These are phyloP conservation scores for Morpho helenor DNA, from an alignment of 2,888 invertebrate genomes.

Conservation along the genomic window DNA sequence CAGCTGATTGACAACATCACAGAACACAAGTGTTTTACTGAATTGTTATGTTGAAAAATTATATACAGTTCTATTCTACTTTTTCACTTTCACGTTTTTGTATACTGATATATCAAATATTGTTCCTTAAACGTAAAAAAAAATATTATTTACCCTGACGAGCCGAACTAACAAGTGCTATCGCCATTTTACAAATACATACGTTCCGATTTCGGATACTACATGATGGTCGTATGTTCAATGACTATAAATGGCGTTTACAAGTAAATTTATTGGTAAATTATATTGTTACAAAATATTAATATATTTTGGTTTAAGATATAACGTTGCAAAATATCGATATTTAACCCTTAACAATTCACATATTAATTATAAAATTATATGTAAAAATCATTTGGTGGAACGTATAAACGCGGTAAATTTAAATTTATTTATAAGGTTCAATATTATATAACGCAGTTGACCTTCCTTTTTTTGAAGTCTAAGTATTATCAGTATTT, in stretches of 20 bases:
- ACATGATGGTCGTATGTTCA: conserved; percentile 4
- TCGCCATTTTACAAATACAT: conserved; percentile 61
- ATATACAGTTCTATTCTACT: background rate
- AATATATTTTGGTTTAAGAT: no score
- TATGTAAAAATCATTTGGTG: no score
- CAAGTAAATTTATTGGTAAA: background rate
- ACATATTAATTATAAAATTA: no score
- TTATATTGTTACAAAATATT: no score
- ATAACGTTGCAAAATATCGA: no score
- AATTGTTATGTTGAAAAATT: background rate
- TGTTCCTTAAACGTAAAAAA: conserved; percentile 28
- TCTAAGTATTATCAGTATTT: no score
- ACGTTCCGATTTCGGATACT: conserved; percentile 34
- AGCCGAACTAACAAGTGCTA: conserved; percentile 76
- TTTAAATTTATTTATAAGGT: background rate
- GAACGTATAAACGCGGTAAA: conserved; percentile 3
- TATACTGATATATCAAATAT: background rate
- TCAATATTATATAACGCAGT: no score
- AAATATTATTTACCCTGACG: conserved; percentile 71
- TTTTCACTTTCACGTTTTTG: background rate
- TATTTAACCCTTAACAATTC: no score
- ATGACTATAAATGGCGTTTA: conserved; percentile 1
- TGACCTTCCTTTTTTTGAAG: no score
- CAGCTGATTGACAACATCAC: conserved; percentile 23
- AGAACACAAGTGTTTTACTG: conserved; percentile 1